phyloP scores from a whole-genome alignment of 2,113 vertebrate species.

The Hippocampus abdominalis region DNA sequence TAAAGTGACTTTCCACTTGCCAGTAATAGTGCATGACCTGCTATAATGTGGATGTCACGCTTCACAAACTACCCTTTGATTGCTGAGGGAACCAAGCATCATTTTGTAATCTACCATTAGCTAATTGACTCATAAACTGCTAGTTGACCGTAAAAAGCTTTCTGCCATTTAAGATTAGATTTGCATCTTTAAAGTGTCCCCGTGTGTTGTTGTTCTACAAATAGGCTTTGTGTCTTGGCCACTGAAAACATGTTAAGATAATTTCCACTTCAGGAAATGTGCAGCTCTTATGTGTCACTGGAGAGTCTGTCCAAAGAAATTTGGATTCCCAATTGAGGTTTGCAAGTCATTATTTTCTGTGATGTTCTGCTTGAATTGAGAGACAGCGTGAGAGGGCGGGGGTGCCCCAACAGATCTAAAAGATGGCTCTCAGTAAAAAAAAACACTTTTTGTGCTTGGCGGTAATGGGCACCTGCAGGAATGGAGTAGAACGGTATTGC shows the following conservation, averaged over 20 bases:
- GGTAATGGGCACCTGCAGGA: not conserved
- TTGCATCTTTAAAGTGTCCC: conserved; percentile 19
- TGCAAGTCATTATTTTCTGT: not conserved
- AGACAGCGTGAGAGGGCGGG: too few species aligned
- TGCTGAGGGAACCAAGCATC: conserved; percentile 43
- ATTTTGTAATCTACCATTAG: conserved; percentile 62
- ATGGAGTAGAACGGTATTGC: not conserved
- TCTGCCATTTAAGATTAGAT: conserved; percentile 7
- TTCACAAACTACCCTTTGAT: conserved; percentile 49
- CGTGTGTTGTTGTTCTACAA: not conserved
- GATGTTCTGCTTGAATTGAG: too few species aligned
- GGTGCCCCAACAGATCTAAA: too few species aligned
- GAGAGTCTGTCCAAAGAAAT: not conserved
- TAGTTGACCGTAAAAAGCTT: conserved; percentile 23
- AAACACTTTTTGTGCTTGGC: not conserved
- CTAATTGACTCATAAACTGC: conserved; percentile 69
- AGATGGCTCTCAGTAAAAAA: not conserved
- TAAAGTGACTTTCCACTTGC: conserved; percentile 33
- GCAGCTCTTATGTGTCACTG: not conserved
- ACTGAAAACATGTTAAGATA: not conserved
- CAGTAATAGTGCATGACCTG: conserved; percentile 45
- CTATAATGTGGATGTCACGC: conserved; percentile 51
- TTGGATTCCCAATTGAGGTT: not conserved
- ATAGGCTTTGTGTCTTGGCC: not conserved
- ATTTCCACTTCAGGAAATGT: not conserved